Percentiles rank a stretch among this genome's conserved stretches.
Evolutionary conservation across 2,888 invertebrate genomes (phyloP).

Genomic region (Sesia bembeciformis): DNA sequence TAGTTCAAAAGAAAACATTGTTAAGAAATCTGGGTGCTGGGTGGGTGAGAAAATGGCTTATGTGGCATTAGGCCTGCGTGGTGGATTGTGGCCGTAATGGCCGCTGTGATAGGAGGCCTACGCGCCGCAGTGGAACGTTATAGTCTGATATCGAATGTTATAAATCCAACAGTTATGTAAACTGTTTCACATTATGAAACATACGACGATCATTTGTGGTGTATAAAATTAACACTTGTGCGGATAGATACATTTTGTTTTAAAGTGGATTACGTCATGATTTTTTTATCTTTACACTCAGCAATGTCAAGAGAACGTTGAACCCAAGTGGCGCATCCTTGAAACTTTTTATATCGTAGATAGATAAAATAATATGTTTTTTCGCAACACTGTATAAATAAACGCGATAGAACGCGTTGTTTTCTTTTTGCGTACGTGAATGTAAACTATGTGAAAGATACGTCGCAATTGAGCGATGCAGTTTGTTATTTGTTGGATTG

Average conservation of each 20-base stretch:
- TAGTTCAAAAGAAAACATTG: too few species aligned
- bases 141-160: too few species aligned
- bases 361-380: slow-evolving; percentile 34
- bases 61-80: too few species aligned
- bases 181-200: background rate
- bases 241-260: too few species aligned
- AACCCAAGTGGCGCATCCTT: slow-evolving; percentile 51
- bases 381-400: slow-evolving; percentile 10
- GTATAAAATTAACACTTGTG: background rate
- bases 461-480: background rate
- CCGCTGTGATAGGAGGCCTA: too few species aligned
- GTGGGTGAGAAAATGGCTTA: too few species aligned
- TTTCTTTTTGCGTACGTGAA: background rate
- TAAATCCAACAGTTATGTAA: too few species aligned
- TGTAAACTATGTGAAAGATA: background rate
- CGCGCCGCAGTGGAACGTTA: too few species aligned
- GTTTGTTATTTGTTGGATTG: background rate
- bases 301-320: slow-evolving; percentile 63
- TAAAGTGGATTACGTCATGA: slow-evolving; percentile 31
- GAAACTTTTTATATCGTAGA: slow-evolving; percentile 42
- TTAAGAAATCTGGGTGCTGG: too few species aligned
- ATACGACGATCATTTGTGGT: background rate
- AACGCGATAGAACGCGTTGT: background rate
- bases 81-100: too few species aligned
- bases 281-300: slow-evolving; percentile 33